Evolutionary conservation across 2,113 vertebrate genomes (phyloP).

Genomic region (Pterocles burchelli): DNA sequence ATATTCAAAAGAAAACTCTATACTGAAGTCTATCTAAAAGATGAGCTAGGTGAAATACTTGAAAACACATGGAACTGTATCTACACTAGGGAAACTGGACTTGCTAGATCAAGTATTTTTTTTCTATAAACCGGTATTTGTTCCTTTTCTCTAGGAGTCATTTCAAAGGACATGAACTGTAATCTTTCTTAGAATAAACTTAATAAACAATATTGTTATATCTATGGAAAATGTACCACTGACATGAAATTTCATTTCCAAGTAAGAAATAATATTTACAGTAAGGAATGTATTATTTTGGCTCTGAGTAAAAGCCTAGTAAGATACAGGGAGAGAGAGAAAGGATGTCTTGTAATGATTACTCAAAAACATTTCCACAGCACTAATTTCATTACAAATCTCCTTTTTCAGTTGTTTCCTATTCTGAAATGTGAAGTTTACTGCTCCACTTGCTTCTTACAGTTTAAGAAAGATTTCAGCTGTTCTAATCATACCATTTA

Average conservation of each 20-base stretch:
- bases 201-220: not conserved
- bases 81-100: not conserved
- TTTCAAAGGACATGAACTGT: not conserved
- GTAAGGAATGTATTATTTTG: not conserved
- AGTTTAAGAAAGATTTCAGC: not conserved
- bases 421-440: not conserved
- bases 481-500: not conserved
- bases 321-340: not conserved
- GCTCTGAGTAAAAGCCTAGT: not conserved
- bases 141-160: not conserved
- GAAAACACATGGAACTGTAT: not conserved
- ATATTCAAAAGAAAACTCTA: not conserved
- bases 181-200: not conserved
- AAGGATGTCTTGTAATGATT: not conserved
- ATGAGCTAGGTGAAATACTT: not conserved
- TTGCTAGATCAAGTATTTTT: not conserved
- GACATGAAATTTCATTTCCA: not conserved
- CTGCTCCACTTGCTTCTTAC: not conserved
- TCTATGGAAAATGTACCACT: not conserved
- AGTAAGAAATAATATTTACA: not conserved
- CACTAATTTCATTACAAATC: not conserved
- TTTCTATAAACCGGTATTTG: not conserved
- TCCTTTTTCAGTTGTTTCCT: not conserved
- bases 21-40: not conserved
- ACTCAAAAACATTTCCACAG: not conserved